These are phyloP conservation scores for Drosophila formosana DNA, from an alignment of 2,888 invertebrate genomes.

Conservation along the genomic window DNA sequence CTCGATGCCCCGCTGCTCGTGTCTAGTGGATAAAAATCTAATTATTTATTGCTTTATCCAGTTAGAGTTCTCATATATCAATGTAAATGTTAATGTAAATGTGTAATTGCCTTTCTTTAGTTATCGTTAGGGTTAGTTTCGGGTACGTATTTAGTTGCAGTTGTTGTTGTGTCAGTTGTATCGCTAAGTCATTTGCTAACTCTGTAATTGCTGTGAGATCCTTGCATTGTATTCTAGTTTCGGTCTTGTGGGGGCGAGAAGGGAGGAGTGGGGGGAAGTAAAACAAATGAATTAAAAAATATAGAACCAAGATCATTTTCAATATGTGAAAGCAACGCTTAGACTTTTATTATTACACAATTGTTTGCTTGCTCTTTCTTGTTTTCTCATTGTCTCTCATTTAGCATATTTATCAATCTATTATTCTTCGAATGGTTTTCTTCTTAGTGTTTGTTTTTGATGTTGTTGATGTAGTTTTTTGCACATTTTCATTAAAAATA, in stretches of 20 bases:
- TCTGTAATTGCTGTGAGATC: constrained; percentile 65
- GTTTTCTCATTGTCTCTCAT: constrained; percentile 32
- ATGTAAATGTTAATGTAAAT: constrained; percentile 14
- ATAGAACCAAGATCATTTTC: constrained; percentile 31
- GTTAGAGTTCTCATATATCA: not conserved
- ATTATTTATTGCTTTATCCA: constrained; percentile 42
- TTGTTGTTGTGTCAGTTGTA: not conserved
- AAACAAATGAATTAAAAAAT: constrained; percentile 9
- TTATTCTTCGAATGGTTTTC: constrained; percentile 30
- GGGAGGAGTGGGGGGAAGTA: not conserved
- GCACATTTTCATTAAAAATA: constrained; percentile 63
- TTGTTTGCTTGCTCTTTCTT: constrained; percentile 45
- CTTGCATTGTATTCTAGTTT: constrained; percentile 42
- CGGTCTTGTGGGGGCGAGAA: not conserved
- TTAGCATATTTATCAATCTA: constrained; percentile 11
- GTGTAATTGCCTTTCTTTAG: constrained; percentile 43
- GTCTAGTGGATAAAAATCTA: constrained; percentile 51
- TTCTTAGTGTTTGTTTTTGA: not conserved
- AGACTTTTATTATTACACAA: constrained; percentile 73
- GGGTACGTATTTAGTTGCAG: constrained; percentile 31
- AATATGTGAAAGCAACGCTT: constrained; percentile 73
- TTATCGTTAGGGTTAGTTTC: constrained; percentile 78
- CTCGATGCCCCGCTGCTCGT: constrained; percentile 12
- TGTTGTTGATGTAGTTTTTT: constrained; percentile 43
- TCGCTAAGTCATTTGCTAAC: constrained; percentile 27